phyloP scores from a whole-genome alignment of 2,797 vertebrate genomes.

The Xiphorhynchus erythropygius region DNA sequence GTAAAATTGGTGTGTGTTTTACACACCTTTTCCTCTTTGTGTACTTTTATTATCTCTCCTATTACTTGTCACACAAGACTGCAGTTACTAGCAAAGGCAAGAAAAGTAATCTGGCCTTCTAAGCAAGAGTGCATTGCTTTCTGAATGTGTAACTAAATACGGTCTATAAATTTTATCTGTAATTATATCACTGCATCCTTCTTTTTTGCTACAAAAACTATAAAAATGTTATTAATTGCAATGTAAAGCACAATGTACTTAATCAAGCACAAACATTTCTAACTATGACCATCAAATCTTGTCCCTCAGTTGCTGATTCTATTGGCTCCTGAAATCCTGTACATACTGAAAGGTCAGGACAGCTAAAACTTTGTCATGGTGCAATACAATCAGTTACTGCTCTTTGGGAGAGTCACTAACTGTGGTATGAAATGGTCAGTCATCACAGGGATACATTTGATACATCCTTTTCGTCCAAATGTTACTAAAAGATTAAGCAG shows the following conservation, averaged over 20 bases:
- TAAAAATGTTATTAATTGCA: neutral
- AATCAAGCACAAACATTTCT: neutral
- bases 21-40: neutral
- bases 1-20: neutral
- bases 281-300: neutral
- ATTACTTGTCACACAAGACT: neutral
- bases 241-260: neutral
- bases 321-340: neutral
- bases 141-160: neutral
- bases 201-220: neutral
- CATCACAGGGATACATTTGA: neutral
- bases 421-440: neutral
- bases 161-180: neutral
- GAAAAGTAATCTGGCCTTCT: neutral
- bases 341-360: neutral
- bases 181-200: neutral
- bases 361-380: neutral
- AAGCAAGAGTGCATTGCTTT: neutral
- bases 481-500: neutral
- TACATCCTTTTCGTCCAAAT: neutral
- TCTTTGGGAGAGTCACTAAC: neutral
- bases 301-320: neutral
- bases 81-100: neutral
- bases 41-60: neutral
- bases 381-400: neutral